Percentiles rank a stretch among this genome's conserved stretches.
Conservation (phyloP, 1,140 invertebrate genomes). For the Orius insidiosus region DNA sequence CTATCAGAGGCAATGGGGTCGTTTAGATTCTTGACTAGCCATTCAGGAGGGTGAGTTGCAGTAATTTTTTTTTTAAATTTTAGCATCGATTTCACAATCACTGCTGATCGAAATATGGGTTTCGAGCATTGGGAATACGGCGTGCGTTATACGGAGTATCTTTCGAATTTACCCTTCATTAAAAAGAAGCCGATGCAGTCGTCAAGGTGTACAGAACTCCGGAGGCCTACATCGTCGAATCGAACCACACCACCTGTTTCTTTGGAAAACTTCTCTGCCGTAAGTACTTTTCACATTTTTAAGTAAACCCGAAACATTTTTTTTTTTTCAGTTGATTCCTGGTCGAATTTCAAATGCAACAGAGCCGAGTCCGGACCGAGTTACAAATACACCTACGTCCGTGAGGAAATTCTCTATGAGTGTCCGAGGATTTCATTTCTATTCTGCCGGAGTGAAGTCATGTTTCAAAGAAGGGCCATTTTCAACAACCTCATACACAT, state of each 20-base stretch:
- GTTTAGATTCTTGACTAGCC: too few species aligned
- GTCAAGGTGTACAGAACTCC: slow-evolving; percentile 35
- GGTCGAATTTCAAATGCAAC: neutral
- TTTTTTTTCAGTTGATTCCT: neutral
- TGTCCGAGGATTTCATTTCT: neutral
- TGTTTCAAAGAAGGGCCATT: neutral
- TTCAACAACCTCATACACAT: slow-evolving; percentile 1
- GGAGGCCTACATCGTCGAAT: slow-evolving; percentile 34
- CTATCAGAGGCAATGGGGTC: too few species aligned
- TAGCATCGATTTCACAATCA: slow-evolving; percentile 40
- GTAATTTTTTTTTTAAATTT: too few species aligned
- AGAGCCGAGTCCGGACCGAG: too few species aligned
- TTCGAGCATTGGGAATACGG: slow-evolving; percentile 51
- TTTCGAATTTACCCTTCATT: slow-evolving; percentile 43
- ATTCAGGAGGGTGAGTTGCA: too few species aligned
- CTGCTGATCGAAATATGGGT: slow-evolving; percentile 39
- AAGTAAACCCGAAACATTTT: slow-evolving; percentile 28
- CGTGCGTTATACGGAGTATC: slow-evolving; percentile 41
- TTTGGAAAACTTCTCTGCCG: slow-evolving; percentile 36
- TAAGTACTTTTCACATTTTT: slow-evolving; percentile 27
- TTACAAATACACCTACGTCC: neutral
- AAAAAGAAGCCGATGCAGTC: slow-evolving; percentile 35
- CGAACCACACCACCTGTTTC: slow-evolving; percentile 44
- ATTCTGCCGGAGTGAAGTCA: neutral
- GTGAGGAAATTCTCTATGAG: neutral